A percentile compares a stretch with the other conserved stretches of the same genome.
phyloP scores from a whole-genome alignment of 2,888 invertebrate species.

The Agrotis clavis region DNA sequence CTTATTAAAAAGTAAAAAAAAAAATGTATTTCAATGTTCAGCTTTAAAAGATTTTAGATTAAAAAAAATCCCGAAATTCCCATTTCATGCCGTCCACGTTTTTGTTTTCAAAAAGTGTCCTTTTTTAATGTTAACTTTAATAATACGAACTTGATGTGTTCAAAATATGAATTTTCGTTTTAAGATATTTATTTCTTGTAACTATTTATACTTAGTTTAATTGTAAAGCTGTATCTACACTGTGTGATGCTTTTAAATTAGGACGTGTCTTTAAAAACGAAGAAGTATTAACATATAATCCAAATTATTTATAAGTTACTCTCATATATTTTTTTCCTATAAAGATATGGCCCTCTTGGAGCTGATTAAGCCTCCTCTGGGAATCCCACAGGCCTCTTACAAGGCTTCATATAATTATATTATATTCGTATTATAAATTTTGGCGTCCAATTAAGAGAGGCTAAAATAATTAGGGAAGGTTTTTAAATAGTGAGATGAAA shows the following conservation, averaged over 20 bases:
- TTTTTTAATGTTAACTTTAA: conserved; percentile 73
- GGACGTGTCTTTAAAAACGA: conserved; percentile 27
- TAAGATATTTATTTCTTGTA: conserved; percentile 48
- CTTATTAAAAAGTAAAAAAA: background rate
- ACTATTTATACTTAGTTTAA: conserved; percentile 45
- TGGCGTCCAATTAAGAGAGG: background rate
- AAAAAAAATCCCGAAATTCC: conserved; percentile 43
- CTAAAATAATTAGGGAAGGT: background rate
- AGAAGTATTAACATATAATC: conserved; percentile 1
- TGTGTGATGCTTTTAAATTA: conserved; percentile 44
- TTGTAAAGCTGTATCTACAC: conserved; percentile 41
- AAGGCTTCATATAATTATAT: too few relatives aligned
- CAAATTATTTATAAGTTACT: conserved; percentile 6
- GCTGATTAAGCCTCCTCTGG: too few relatives aligned
- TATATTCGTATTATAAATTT: background rate
- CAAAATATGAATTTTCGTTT: conserved; percentile 70
- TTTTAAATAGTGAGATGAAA: background rate
- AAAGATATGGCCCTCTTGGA: too few relatives aligned
- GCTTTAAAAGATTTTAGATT: conserved; percentile 50
- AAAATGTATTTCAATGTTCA: conserved; percentile 31
- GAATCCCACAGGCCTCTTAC: too few relatives aligned
- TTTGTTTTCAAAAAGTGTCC: conserved; percentile 73
- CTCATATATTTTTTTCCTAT: background rate
- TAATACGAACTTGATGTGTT: conserved; percentile 80
- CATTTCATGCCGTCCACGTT: conserved; percentile 80